These are phyloP conservation scores for Thumatha senex DNA, from an alignment of 2,888 invertebrate genomes.

Conservation along the genomic window DNA sequence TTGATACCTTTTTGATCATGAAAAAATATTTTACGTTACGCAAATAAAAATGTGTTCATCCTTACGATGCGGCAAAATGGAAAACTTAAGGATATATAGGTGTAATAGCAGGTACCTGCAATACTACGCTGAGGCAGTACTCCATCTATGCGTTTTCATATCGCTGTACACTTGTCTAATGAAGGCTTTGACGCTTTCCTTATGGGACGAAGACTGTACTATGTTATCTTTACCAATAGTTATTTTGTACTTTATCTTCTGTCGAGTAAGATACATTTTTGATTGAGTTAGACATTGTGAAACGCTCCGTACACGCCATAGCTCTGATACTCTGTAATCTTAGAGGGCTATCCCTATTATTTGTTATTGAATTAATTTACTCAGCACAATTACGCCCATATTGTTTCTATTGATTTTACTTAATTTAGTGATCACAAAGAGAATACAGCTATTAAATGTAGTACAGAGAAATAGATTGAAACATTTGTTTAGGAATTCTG, in stretches of 20 bases:
- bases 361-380: constrained; percentile 42
- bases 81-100: no score
- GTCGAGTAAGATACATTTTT: constrained; percentile 32
- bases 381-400: constrained; percentile 37
- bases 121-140: constrained; percentile 39
- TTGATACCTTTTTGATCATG: no score
- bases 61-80: no score
- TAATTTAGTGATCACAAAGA: constrained; percentile 19
- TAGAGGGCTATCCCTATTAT: constrained; percentile 38
- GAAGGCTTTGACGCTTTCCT: constrained; percentile 54
- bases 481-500: not conserved
- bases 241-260: constrained; percentile 21
- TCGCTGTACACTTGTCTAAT: constrained; percentile 51
- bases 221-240: constrained; percentile 17
- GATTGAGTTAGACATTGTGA: constrained; percentile 9
- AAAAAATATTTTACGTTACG: no score
- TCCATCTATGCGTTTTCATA: constrained; percentile 39
- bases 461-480: not conserved
- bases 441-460: constrained; percentile 1
- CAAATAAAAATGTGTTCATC: no score
- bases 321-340: constrained; percentile 43
- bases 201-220: constrained; percentile 35
- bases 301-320: constrained; percentile 29
- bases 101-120: constrained; percentile 16
- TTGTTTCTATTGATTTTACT: constrained; percentile 22